These are phyloP conservation scores for Endotricha flammealis DNA, from an alignment of 2,888 invertebrate species.

Conservation along the genomic window DNA sequence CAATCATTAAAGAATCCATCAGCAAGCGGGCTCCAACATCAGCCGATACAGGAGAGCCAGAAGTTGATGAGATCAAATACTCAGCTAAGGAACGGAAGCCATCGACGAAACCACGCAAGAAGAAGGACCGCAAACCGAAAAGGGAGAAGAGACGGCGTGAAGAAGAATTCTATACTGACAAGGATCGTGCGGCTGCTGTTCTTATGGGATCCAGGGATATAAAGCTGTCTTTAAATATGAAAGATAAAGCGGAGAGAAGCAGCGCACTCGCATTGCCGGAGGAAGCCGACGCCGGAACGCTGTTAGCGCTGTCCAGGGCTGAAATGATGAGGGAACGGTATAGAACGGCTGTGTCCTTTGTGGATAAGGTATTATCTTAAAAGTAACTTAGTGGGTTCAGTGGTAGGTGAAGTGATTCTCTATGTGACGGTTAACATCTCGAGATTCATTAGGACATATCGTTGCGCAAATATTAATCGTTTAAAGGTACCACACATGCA, in stretches of 20 bases:
- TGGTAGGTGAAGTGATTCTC: too few species aligned
- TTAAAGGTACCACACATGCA: too few species aligned
- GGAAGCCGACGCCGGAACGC: conserved; percentile 86
- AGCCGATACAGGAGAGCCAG: conserved; percentile 42
- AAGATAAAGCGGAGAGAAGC: conserved; percentile 87
- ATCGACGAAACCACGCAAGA: conserved; percentile 52
- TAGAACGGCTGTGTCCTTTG: conserved; percentile 84
- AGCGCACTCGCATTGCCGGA: conserved; percentile 85
- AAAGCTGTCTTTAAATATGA: conserved; percentile 88
- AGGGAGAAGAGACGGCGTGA: conserved; percentile 58
- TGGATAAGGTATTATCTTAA: conserved; percentile 84
- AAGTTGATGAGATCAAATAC: conserved; percentile 45
- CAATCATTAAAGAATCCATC: conserved; percentile 61
- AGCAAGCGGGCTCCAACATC: conserved; percentile 59
- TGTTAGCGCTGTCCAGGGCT: conserved; percentile 85
- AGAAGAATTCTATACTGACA: conserved; percentile 93
- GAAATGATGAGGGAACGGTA: conserved; percentile 87
- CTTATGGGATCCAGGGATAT: conserved; percentile 92
- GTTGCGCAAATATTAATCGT: too few species aligned
- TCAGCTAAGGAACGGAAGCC: conserved; percentile 52
- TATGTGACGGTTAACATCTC: too few species aligned
- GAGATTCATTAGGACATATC: too few species aligned
- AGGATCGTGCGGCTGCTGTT: conserved; percentile 93
- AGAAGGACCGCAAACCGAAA: conserved; percentile 52
- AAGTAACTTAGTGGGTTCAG: conserved; percentile 93